A percentile compares a stretch with the other conserved stretches of the same genome.
These are phyloP conservation scores for Plestiodon gilberti DNA, from an alignment of 2,113 vertebrate genomes.

Conservation along the genomic window DNA sequence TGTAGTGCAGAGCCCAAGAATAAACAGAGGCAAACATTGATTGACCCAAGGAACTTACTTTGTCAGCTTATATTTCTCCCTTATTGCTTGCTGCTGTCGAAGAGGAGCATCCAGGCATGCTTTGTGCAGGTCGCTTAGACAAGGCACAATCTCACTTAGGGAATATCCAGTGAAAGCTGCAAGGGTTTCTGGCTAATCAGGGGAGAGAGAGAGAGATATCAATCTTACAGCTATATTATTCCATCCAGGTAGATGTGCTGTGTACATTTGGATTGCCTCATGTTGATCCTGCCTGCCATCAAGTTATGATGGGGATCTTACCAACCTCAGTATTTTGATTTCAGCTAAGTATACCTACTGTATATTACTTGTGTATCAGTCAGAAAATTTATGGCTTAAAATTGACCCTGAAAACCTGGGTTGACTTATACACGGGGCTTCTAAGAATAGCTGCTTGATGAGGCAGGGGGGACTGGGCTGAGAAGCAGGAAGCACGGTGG, in stretches of 20 bases:
- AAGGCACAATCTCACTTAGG: conserved; percentile 83
- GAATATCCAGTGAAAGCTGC: conserved; percentile 87
- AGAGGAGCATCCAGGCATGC: conserved; percentile 73
- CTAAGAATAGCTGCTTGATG: no score
- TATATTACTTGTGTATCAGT: no score
- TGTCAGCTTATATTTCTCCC: conserved; percentile 85
- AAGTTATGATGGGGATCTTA: not conserved
- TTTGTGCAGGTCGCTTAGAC: conserved; percentile 86
- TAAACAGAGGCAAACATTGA: not conserved
- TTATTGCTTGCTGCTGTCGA: conserved; percentile 84
- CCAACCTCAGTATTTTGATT: not conserved
- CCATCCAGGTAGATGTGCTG: not conserved
- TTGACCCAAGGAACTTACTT: conserved; percentile 79
- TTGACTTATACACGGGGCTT: no score
- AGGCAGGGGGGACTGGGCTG: no score
- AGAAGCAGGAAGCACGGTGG: no score
- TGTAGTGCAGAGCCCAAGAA: not conserved
- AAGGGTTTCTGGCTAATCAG: conserved; percentile 84
- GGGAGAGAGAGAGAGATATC: not conserved
- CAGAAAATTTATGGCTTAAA: no score
- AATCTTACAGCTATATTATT: not conserved
- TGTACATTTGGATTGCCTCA: not conserved
- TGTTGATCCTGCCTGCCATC: not conserved
- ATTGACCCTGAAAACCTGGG: no score
- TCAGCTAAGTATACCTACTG: not conserved